Evolutionary conservation across 1,140 invertebrate species (phyloP).

Genomic region (Brachionus calyciflorus): DNA sequence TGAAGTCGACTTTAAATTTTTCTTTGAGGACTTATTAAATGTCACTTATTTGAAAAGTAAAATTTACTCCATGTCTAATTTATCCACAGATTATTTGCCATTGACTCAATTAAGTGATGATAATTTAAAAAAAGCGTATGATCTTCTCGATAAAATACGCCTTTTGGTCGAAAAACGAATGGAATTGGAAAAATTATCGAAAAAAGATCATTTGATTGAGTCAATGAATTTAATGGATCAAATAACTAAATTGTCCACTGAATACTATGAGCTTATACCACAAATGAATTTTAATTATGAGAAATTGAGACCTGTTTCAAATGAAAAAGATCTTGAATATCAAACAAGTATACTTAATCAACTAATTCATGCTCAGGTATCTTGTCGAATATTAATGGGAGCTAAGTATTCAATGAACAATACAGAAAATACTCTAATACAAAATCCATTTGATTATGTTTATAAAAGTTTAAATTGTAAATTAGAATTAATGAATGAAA

Average conservation of each 20-base stretch:
- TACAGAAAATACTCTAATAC: constrained; percentile 51
- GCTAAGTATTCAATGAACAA: constrained; percentile 52
- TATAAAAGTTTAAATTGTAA: constrained; percentile 58
- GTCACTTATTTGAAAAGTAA: not conserved
- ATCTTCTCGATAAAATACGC: not conserved
- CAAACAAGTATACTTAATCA: constrained; percentile 55
- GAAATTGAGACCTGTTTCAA: constrained; percentile 57
- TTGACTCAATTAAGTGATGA: constrained; percentile 8
- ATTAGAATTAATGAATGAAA: constrained; percentile 54
- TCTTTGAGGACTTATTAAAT: not conserved
- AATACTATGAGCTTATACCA: constrained; percentile 62
- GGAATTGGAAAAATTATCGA: constrained; percentile 49
- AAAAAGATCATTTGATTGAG: constrained; percentile 46
- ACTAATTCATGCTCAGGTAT: constrained; percentile 59
- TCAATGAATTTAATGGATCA: constrained; percentile 46
- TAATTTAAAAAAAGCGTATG: not conserved
- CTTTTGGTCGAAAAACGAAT: constrained; percentile 31
- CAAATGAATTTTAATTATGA: constrained; percentile 59
- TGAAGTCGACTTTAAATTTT: not conserved
- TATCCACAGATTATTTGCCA: constrained; percentile 24
- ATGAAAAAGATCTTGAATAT: constrained; percentile 52
- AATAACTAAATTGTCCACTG: constrained; percentile 58
- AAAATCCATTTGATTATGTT: constrained; percentile 62
- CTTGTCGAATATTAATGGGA: constrained; percentile 58
- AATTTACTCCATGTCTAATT: not conserved